Percentiles rank a stretch among this genome's conserved stretches.
These are phyloP conservation scores for Chauna torquata DNA, from an alignment of 2,113 vertebrate genomes.

Conservation along the genomic window DNA sequence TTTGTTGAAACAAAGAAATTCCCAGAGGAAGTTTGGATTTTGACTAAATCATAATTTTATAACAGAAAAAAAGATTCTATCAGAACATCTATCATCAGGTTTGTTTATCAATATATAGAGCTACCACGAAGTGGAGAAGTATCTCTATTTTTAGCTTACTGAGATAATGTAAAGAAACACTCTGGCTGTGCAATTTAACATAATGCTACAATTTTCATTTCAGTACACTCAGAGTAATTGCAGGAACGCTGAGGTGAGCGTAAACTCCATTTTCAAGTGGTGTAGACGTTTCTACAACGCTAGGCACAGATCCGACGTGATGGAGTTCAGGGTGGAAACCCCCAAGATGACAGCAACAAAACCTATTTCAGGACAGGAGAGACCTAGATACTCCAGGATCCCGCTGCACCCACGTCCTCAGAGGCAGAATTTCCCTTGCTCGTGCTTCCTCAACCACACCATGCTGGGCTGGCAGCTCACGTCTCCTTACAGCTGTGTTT, in stretches of 20 bases:
- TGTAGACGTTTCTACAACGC: background rate
- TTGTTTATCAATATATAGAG: background rate
- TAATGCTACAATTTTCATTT: background rate
- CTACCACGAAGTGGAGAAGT: background rate
- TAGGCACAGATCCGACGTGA: background rate
- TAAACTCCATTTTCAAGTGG: background rate
- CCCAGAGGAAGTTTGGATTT: conserved; percentile 18
- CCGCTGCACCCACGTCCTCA: background rate
- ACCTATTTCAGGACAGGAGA: background rate
- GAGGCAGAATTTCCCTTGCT: background rate
- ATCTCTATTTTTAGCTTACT: conserved; percentile 22
- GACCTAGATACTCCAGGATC: background rate
- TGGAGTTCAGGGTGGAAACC: background rate
- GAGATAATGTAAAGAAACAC: background rate
- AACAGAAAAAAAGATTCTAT: background rate
- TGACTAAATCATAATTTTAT: background rate
- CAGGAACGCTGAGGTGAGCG: background rate
- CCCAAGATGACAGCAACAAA: background rate
- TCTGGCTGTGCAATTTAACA: conserved; percentile 11
- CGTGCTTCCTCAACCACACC: background rate
- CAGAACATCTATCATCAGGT: background rate
- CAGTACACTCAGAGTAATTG: background rate
- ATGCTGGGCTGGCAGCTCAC: background rate
- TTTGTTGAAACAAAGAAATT: conserved; percentile 1
- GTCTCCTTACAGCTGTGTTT: background rate